These are phyloP conservation scores for Hemicordylus capensis DNA, from an alignment of 2,113 vertebrate genomes.

Conservation along the genomic window DNA sequence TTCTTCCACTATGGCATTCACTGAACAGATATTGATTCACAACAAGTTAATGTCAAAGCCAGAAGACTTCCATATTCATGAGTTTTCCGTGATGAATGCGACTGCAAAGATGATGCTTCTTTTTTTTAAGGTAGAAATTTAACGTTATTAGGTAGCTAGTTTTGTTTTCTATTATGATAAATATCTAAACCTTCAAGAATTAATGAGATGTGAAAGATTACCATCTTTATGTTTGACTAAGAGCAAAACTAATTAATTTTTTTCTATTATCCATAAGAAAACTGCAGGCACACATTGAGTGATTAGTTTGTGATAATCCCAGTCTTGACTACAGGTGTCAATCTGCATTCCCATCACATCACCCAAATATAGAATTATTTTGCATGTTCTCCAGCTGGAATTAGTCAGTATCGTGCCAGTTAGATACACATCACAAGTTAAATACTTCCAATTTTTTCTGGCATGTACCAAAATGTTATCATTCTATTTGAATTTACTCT, in stretches of 20 bases:
- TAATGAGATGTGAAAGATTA: slow-evolving; percentile 10
- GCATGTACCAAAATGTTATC: neutral
- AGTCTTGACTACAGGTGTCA: neutral
- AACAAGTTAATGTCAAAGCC: slow-evolving; percentile 18
- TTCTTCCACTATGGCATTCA: slow-evolving; percentile 16
- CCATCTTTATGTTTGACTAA: neutral
- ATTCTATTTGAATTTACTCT: neutral
- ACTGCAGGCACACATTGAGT: neutral
- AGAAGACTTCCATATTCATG: neutral
- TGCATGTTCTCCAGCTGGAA: neutral
- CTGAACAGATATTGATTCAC: slow-evolving; percentile 22
- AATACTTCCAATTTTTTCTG: neutral
- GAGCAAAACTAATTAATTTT: neutral
- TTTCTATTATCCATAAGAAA: neutral
- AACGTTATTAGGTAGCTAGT: neutral
- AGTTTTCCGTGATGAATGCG: neutral
- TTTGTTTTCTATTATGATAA: neutral
- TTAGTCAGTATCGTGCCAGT: neutral
- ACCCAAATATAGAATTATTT: neutral
- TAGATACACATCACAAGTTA: neutral
- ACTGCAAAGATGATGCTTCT: neutral
- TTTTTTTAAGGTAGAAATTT: neutral
- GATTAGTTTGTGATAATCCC: slow-evolving; percentile 21
- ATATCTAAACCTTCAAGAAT: slow-evolving; percentile 4
- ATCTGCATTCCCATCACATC: neutral